Evolutionary conservation across 2,797 vertebrate species (phyloP), one percentile per base, ranked within the genome.

Genomic region (Heterohyrax brucei): DNA sequence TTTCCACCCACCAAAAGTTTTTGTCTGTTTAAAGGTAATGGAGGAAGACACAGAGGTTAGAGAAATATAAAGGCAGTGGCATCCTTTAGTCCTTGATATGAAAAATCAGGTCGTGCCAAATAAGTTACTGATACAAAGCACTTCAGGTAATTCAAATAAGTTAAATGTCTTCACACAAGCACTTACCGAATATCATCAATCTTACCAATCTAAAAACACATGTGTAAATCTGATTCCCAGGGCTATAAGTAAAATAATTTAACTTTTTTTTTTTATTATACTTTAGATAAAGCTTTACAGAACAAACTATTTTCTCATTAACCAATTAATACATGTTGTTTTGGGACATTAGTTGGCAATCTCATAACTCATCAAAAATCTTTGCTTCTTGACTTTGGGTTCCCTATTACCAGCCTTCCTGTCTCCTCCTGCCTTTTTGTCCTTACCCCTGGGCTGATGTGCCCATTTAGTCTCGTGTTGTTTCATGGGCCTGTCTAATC

Each of bases 241-340:
- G 19, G 22, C 50, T 81, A 77, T 62, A 79, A 92, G 24, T 56
- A 66, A 64, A 96, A 88, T 79, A 87, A 70, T 22, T 70, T 73
- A 89, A 73, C 6, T 56, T 56, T 56, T 56, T 56, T 56, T 56
- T 56, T 56, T 56, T 14, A 56, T 16, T 56, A 16, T 56, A 56
- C 53, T 56, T 56, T 10, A 56, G 53, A 56, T 56, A 16, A 56
- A 13, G 13, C 13, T 56, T 56, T 56, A 56, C 53, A 56, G 53
- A 56, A 16, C 12, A 56, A 56, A 16, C 53, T 14, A 13, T 12
- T 56, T 56, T 56, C 53, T 56, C 53, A 56, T 56, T 56, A 56
- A 56, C 13, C 53, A 56, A 56, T 16, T 56, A 13, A 56, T 56
- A 56, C 13, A 56, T 16, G 18, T 56, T 56, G 53, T 56, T 56